phyloP scores from a whole-genome alignment of 2,888 invertebrate species.

The Folsomia candida region DNA sequence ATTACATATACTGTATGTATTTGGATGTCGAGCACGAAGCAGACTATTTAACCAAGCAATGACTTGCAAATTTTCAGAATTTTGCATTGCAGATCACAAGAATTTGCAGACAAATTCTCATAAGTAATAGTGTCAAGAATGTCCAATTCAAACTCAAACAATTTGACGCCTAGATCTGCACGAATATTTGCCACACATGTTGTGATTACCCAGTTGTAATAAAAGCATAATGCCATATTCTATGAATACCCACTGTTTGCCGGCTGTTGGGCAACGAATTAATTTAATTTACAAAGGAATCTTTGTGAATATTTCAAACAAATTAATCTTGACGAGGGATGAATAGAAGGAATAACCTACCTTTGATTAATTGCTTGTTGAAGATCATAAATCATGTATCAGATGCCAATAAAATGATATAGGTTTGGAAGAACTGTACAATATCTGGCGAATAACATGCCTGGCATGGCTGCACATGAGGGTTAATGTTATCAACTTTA shows the following conservation, averaged over 20 bases:
- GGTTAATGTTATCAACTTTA: too few relatives aligned
- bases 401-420: neutral
- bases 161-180: neutral
- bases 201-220: neutral
- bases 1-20: neutral
- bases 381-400: neutral
- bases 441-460: neutral
- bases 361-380: neutral
- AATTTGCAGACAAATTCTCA: neutral
- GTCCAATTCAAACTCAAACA: neutral
- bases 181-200: neutral
- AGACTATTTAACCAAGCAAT: neutral
- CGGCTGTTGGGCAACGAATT: neutral
- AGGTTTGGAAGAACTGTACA: neutral
- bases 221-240: neutral
- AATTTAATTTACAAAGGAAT: neutral
- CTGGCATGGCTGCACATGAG: neutral
- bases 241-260: neutral
- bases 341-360: neutral
- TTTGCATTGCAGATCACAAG: neutral
- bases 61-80: neutral
- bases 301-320: neutral
- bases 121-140: neutral
- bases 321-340: neutral
- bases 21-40: neutral